These are phyloP conservation scores for Pocillopora verrucosa DNA, from an alignment of 64 coral and sea anemone genomes.

Conservation along the genomic window DNA sequence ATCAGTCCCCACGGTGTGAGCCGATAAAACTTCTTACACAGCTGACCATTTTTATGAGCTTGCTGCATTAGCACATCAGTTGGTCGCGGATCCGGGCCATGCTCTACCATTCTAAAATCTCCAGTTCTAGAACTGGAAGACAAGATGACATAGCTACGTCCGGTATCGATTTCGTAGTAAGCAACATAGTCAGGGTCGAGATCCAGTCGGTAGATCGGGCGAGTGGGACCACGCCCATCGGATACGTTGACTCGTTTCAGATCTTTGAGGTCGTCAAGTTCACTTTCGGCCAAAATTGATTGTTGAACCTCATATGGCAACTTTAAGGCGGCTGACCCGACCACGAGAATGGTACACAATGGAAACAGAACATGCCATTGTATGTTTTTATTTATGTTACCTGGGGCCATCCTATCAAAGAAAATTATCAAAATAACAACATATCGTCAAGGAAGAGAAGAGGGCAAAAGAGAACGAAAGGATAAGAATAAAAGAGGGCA, in stretches of 20 bases:
- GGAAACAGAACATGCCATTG: too few species aligned
- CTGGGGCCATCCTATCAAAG: too few species aligned
- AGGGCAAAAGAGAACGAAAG: too few species aligned
- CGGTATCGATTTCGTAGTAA: conserved; percentile 54
- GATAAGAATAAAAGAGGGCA: too few species aligned
- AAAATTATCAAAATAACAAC: too few species aligned
- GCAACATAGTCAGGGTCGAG: conserved; percentile 59
- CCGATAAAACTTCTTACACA: conserved; percentile 28
- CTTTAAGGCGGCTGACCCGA: not conserved
- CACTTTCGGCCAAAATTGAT: not conserved
- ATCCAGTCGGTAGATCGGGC: conserved; percentile 60
- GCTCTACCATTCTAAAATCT: conserved; percentile 43
- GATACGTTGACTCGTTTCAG: not conserved
- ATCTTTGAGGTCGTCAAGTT: not conserved
- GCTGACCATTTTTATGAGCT: conserved; percentile 30
- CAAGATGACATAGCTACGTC: conserved; percentile 40
- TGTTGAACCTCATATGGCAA: not conserved
- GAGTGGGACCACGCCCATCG: not conserved
- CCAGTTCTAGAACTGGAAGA: conserved; percentile 46
- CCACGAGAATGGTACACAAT: too few species aligned
- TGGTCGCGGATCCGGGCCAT: conserved; percentile 37
- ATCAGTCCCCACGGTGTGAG: conserved; percentile 21
- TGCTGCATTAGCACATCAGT: conserved; percentile 18
- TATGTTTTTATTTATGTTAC: too few species aligned
- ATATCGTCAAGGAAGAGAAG: too few species aligned